These are phyloP conservation scores for Pseudomugil tenellus DNA, from an alignment of 2,797 vertebrate genomes.

Conservation along the genomic window DNA sequence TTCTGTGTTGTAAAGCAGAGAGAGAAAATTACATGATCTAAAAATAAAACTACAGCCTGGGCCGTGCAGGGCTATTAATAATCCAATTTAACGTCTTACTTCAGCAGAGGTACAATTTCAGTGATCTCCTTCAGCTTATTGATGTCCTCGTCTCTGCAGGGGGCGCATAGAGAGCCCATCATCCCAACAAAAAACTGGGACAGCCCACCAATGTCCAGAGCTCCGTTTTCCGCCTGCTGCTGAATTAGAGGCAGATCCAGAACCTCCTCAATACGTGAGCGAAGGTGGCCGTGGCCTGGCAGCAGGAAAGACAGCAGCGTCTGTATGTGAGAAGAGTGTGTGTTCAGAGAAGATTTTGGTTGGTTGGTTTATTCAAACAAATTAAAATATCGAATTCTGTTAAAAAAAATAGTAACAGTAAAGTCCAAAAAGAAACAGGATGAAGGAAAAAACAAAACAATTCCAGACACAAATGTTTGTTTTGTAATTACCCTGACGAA, in stretches of 20 bases:
- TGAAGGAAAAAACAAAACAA: no score
- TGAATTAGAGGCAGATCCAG: slow-evolving; percentile 94
- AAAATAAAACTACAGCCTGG: slow-evolving; percentile 27
- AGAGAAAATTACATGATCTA: slow-evolving; percentile 31
- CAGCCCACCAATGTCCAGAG: slow-evolving; percentile 89
- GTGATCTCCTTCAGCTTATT: slow-evolving; percentile 87
- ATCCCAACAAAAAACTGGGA: slow-evolving; percentile 91
- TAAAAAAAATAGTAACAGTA: no score
- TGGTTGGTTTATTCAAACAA: no score
- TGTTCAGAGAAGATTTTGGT: no score
- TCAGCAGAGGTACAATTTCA: slow-evolving; percentile 91
- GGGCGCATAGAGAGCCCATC: slow-evolving; percentile 95
- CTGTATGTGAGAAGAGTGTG: slow-evolving; percentile 73
- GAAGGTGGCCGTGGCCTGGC: slow-evolving; percentile 88
- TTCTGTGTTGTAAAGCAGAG: slow-evolving; percentile 10
- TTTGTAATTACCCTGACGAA: no score
- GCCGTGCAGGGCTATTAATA: slow-evolving; percentile 9
- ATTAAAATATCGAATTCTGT: no score
- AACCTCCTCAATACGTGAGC: slow-evolving; percentile 89
- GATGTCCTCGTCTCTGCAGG: slow-evolving; percentile 91
- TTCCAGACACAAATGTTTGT: no score
- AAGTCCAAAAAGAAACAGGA: no score
- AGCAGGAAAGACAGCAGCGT: slow-evolving; percentile 91
- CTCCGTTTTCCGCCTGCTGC: slow-evolving; percentile 93
- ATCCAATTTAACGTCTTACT: slow-evolving; percentile 75